Evolutionary conservation across 1,140 invertebrate species (phyloP).

Genomic region (Samia ricini): DNA sequence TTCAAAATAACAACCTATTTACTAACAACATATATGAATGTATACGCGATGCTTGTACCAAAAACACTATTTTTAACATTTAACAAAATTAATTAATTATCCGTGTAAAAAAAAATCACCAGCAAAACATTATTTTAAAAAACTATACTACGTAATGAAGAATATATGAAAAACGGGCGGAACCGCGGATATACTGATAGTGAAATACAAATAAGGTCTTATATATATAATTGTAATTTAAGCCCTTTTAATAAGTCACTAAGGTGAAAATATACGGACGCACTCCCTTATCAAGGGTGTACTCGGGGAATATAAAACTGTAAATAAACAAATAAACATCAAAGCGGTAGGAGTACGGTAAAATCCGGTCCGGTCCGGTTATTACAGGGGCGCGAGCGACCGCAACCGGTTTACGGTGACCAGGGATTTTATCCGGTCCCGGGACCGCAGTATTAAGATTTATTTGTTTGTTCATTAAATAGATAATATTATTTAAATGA

Average conservation of each 20-base stretch:
- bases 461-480: neutral
- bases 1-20: too few relatives aligned
- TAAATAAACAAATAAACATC: constrained; percentile 7
- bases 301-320: constrained; percentile 2
- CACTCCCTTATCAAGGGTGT: neutral
- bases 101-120: too few relatives aligned
- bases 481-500: neutral
- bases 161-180: too few relatives aligned
- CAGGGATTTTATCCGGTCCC: constrained; percentile 2
- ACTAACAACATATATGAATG: too few relatives aligned
- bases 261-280: neutral
- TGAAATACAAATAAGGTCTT: too few relatives aligned
- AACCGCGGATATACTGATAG: too few relatives aligned
- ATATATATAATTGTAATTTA: neutral
- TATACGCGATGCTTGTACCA: too few relatives aligned
- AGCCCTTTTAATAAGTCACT: neutral
- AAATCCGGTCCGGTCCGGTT: constrained; percentile 17
- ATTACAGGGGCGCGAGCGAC: constrained; percentile 25
- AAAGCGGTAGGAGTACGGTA: constrained; percentile 11
- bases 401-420: constrained; percentile 3
- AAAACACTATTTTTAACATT: too few relatives aligned
- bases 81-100: too few relatives aligned
- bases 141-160: too few relatives aligned
- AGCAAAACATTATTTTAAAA: too few relatives aligned
- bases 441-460: neutral